Evolutionary conservation across 2,888 invertebrate species (phyloP).

Genomic region (Endomychus coccineus): DNA sequence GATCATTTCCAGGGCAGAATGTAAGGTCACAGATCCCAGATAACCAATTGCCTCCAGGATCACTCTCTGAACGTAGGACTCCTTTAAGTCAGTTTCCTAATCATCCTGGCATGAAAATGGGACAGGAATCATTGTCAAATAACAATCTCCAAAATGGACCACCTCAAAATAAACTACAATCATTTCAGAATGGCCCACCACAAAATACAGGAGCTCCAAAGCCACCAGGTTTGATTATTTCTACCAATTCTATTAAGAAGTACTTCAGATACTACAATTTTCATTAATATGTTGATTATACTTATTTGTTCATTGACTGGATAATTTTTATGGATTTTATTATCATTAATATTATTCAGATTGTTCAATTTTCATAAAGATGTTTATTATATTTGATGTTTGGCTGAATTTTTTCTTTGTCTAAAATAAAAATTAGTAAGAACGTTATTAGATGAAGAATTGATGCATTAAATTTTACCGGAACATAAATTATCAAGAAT

Average conservation of each 20-base stretch:
- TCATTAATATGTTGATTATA: too few relatives aligned
- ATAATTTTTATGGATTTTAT: too few relatives aligned
- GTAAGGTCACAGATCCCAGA: slow-evolving; percentile 23
- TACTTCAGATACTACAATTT: too few relatives aligned
- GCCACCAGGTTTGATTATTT: slow-evolving; percentile 7
- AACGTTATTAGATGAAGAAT: too few relatives aligned
- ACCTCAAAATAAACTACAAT: slow-evolving; percentile 9
- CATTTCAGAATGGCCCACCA: slow-evolving; percentile 19
- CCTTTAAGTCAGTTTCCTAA: neutral
- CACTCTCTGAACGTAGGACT: slow-evolving; percentile 5
- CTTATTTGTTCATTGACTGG: too few relatives aligned
- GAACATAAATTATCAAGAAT: too few relatives aligned
- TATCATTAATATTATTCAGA: too few relatives aligned
- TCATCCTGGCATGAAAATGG: neutral
- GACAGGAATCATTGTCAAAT: slow-evolving; percentile 9
- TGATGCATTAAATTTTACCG: too few relatives aligned
- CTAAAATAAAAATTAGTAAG: too few relatives aligned
- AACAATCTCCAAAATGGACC: slow-evolving; percentile 20
- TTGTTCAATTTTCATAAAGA: too few relatives aligned
- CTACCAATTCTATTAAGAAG: neutral
- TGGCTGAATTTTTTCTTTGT: too few relatives aligned
- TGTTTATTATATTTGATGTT: too few relatives aligned
- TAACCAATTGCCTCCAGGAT: slow-evolving; percentile 27
- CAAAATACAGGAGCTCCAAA: slow-evolving; percentile 20
- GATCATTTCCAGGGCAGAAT: slow-evolving; percentile 13